A percentile compares a stretch with the other conserved stretches of the same genome.
phyloP scores from a whole-genome alignment of 2,888 invertebrate genomes.

The Tipula confusa region DNA sequence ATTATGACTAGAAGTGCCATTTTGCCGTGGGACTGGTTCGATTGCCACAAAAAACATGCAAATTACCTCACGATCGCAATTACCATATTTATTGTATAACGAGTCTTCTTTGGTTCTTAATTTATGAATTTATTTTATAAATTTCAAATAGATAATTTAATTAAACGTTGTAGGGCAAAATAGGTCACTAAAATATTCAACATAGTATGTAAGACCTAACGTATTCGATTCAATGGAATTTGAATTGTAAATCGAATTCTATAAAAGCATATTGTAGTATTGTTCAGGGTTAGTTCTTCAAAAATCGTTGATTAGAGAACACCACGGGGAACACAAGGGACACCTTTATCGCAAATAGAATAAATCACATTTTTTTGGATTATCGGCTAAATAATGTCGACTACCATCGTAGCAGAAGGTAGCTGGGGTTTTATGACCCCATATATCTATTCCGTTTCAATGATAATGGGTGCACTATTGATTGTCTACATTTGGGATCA shows the following conservation, averaged over 20 bases:
- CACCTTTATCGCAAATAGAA: not conserved
- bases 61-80: too few species aligned
- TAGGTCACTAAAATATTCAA: not conserved
- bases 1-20: too few species aligned
- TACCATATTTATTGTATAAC: too few species aligned
- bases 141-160: too few species aligned
- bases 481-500: constrained; percentile 49
- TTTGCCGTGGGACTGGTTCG: too few species aligned
- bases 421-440: not conserved
- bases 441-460: not conserved
- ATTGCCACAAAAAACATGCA: too few species aligned
- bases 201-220: not conserved
- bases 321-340: not conserved
- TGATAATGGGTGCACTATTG: not conserved
- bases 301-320: not conserved
- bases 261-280: not conserved
- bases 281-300: not conserved
- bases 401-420: not conserved
- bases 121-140: too few species aligned
- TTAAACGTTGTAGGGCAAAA: not conserved
- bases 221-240: not conserved
- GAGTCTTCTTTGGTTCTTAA: too few species aligned
- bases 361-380: not conserved
- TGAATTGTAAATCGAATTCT: not conserved
- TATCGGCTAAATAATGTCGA: not conserved